Evolutionary conservation across 2,888 invertebrate species (phyloP).

Genomic region (Gastrophysa polygoni): DNA sequence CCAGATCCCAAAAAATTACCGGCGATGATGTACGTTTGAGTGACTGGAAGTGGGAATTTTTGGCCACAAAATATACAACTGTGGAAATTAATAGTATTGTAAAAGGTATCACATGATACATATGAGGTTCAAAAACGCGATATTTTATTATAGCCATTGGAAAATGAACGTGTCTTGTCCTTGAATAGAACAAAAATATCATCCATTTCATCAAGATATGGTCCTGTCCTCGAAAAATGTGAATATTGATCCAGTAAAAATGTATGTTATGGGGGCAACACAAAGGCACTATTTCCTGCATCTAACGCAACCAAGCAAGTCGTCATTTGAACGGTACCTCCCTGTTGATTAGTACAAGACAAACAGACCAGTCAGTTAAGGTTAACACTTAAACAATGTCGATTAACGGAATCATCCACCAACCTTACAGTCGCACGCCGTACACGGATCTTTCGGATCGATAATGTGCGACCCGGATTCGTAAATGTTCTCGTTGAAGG

Average conservation of each 20-base stretch:
- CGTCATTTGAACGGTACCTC: conserved; percentile 36
- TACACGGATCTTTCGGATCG: conserved; percentile 69
- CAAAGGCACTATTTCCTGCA: conserved; percentile 41
- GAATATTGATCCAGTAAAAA: conserved; percentile 16
- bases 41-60: too few relatives aligned
- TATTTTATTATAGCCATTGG: too few relatives aligned
- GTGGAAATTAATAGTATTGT: too few relatives aligned
- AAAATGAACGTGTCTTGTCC: too few relatives aligned
- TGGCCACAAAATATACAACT: too few relatives aligned
- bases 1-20: too few relatives aligned
- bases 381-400: conserved; percentile 21
- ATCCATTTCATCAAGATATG: not conserved
- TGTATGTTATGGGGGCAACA: conserved; percentile 37
- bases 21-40: too few relatives aligned
- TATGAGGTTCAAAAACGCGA: too few relatives aligned
- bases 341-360: conserved; percentile 44
- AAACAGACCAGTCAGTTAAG: conserved; percentile 44
- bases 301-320: conserved; percentile 44
- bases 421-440: conserved; percentile 78
- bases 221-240: conserved; percentile 20
- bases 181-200: too few relatives aligned
- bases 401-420: conserved; percentile 46
- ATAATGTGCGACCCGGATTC: conserved; percentile 66
- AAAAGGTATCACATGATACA: too few relatives aligned
- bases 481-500: conserved; percentile 65